Evolutionary conservation across 2,888 invertebrate species (phyloP).

Genomic region (Ennomos erosarius): DNA sequence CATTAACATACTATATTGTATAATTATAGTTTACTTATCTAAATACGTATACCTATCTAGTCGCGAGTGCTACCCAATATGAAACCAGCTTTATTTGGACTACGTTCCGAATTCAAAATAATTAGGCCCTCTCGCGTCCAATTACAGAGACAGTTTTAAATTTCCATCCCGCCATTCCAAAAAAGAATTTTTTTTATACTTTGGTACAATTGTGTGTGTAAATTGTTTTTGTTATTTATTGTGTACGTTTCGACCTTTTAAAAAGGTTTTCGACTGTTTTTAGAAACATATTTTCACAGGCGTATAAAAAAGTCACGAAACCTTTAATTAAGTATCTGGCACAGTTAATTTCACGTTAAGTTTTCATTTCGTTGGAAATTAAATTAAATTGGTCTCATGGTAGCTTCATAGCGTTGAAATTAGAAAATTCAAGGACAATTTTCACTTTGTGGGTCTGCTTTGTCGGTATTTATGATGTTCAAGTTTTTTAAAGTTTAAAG

Average conservation of each 20-base stretch:
- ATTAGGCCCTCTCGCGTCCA: slow-evolving; percentile 36
- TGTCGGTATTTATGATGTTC: slow-evolving; percentile 16
- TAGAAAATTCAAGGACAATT: slow-evolving; percentile 40
- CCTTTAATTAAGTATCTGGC: slow-evolving; percentile 53
- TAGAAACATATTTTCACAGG: slow-evolving; percentile 14
- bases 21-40: no score
- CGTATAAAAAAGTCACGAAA: slow-evolving; percentile 38
- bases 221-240: slow-evolving; percentile 33
- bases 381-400: slow-evolving; percentile 53
- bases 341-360: slow-evolving; percentile 49
- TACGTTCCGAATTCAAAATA: slow-evolving; percentile 34
- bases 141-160: slow-evolving; percentile 41
- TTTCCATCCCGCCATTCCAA: slow-evolving; percentile 32
- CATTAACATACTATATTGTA: no score
- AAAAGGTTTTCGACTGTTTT: not conserved
- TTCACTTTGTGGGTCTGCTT: slow-evolving; percentile 29
- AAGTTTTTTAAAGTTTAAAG: no score
- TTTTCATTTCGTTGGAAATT: slow-evolving; percentile 47
- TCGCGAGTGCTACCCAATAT: not conserved
- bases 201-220: slow-evolving; percentile 28
- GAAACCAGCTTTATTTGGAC: slow-evolving; percentile 14
- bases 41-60: no score
- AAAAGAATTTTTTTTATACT: slow-evolving; percentile 28
- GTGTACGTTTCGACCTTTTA: slow-evolving; percentile 30
- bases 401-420: slow-evolving; percentile 42